Conservation (phyloP, 2,888 invertebrate genomes). For the Tinea trinotella region DNA sequence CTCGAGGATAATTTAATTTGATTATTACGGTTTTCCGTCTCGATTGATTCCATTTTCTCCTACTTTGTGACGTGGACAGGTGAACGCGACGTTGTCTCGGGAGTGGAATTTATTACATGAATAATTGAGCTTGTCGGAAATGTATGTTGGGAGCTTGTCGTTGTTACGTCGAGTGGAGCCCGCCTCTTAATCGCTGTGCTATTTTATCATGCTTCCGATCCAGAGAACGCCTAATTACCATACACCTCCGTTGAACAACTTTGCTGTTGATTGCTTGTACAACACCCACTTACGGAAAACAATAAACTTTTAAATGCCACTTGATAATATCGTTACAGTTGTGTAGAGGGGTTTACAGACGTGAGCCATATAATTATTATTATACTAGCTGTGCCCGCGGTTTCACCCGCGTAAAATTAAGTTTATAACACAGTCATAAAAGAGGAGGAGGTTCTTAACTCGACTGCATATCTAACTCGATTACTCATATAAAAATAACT, state of each 20-base stretch:
- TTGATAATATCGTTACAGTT: too few relatives aligned
- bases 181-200: conserved; percentile 20
- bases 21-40: conserved; percentile 57
- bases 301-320: too few relatives aligned
- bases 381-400: too few relatives aligned
- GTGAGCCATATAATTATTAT: too few relatives aligned
- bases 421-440: too few relatives aligned
- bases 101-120: conserved; percentile 4
- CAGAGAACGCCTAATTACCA: conserved; percentile 18
- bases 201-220: conserved; percentile 19
- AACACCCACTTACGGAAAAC: neutral
- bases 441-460: too few relatives aligned
- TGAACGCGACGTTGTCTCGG: conserved; percentile 1
- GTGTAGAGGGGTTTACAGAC: too few relatives aligned
- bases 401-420: too few relatives aligned
- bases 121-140: conserved; percentile 7
- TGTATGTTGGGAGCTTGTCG: neutral
- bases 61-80: conserved; percentile 6
- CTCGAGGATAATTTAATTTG: conserved; percentile 65
- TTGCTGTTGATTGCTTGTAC: conserved; percentile 1
- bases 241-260: conserved; percentile 1
- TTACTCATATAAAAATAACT: too few relatives aligned
- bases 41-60: conserved; percentile 46
- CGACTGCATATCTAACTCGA: too few relatives aligned
- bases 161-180: conserved; percentile 17